phyloP scores from a whole-genome alignment of 2,888 invertebrate genomes.

The Merodon equestris region DNA sequence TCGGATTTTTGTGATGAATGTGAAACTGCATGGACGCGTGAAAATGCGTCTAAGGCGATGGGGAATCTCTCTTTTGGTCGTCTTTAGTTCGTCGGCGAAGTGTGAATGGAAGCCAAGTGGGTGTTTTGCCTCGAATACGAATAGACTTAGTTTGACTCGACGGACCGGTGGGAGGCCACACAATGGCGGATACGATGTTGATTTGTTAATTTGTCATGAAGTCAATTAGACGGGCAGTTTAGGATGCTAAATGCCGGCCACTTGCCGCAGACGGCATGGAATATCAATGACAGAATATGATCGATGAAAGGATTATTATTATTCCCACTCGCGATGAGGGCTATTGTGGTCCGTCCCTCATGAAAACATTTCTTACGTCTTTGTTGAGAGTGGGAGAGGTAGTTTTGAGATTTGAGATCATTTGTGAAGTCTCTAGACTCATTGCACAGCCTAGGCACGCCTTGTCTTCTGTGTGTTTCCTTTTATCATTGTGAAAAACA shows the following conservation, averaged over 20 bases:
- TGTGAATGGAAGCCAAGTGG: slow-evolving; percentile 51
- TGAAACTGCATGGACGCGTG: slow-evolving; percentile 58
- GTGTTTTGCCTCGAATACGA: slow-evolving; percentile 20
- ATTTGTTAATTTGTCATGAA: slow-evolving; percentile 6
- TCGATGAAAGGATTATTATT: no score
- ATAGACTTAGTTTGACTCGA: slow-evolving; percentile 45
- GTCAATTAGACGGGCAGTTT: slow-evolving; percentile 15
- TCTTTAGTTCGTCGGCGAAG: slow-evolving; percentile 34
- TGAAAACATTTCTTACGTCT: no score
- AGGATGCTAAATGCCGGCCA: slow-evolving; percentile 28
- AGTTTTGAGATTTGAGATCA: no score
- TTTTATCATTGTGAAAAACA: no score
- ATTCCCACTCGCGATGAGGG: no score
- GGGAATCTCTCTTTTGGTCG: slow-evolving; percentile 48
- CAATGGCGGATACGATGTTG: slow-evolving; percentile 30
- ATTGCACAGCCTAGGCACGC: no score
- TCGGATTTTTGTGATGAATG: slow-evolving; percentile 59
- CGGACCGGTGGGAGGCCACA: slow-evolving; percentile 25
- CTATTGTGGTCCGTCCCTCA: no score
- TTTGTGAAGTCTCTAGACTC: no score
- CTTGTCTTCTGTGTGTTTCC: no score
- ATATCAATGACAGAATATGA: slow-evolving; percentile 23
- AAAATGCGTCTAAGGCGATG: slow-evolving; percentile 54
- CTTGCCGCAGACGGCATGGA: slow-evolving; percentile 25
- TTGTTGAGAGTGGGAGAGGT: no score